Base-by-base conservation (phyloP, 2,113 vertebrate genomes). In the Elephantulus edwardii region DNA sequence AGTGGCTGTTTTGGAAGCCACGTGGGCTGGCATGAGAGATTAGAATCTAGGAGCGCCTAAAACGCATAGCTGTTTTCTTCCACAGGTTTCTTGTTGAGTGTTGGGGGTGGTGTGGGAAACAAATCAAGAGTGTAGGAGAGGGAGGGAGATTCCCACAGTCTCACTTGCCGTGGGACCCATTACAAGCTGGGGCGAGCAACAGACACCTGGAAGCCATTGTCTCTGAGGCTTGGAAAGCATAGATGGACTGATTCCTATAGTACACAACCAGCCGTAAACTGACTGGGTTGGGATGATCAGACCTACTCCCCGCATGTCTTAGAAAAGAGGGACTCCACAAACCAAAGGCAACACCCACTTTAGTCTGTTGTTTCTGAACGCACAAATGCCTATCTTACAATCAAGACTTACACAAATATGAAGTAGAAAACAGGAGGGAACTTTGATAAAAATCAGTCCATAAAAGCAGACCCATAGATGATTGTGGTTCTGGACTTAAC, bases 191-290 rank as follows among this genome's bases (percentile, higher is more conserved):
- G 24, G 33, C 66, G 19, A 38, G 66, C 26, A 28, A 20, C 40
- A 26, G 7, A 44, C 70, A 44, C 40, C 2, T 0, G 2, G 17
- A 10, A 19, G 42, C 4, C 28, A 8, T 19, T 44, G 24, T 17
- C 50, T 26, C 10, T 60, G 44, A 33, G 62, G 38, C 17, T 8
- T 48, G 48, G 72, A 22, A 42, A 30, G 35, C 64, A 13, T 1
- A 28, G 28, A 1, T 5, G 40, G 28, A 3, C 17, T 14, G 8
- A 11, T 46, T 22, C 40, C n/a, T 28, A 28, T 40, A 42, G 22
- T 8, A 38, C 14, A 26, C 6, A 1, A 10, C 56, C 35, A 20
- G 66, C 35, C 35, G 19, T 38, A 20, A 38, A 8, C 48, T 33
- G 56, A 50, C 9, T 13, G 14, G 50, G 28, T 22, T 12, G 28